Conservation (phyloP, 1,140 invertebrate species). For the Alviniconcha marisindica region DNA sequence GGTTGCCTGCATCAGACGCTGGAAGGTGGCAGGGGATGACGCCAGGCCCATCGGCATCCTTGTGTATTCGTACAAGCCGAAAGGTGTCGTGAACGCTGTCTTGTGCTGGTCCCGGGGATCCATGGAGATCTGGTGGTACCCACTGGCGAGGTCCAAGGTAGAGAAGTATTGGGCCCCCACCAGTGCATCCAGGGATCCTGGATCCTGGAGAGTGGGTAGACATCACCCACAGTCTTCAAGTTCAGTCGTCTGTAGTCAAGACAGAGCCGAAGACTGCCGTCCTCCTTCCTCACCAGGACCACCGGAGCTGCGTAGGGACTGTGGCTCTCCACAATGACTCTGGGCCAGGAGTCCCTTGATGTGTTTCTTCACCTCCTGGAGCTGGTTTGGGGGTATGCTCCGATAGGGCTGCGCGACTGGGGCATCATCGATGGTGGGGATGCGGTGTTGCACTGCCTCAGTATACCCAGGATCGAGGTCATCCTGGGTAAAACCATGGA, state of each 20-base stretch:
- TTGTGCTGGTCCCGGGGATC: constrained; percentile 63
- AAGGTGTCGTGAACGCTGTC: constrained; percentile 65
- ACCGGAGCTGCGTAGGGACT: constrained; percentile 45
- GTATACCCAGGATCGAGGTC: background rate
- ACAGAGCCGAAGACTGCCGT: constrained; percentile 44
- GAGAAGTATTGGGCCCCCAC: constrained; percentile 72
- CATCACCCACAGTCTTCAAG: constrained; percentile 65
- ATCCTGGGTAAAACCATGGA: background rate
- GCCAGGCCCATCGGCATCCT: constrained; percentile 78
- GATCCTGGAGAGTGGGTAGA: constrained; percentile 78
- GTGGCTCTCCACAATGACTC: constrained; percentile 31
- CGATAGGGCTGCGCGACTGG: background rate
- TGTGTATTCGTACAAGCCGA: constrained; percentile 44
- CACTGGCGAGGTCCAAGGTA: constrained; percentile 73
- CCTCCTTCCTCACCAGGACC: constrained; percentile 50
- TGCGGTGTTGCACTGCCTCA: background rate
- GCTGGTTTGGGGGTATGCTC: background rate
- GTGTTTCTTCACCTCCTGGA: constrained; percentile 12
- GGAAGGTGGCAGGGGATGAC: constrained; percentile 52
- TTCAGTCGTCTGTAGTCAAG: constrained; percentile 51
- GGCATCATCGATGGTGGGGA: background rate
- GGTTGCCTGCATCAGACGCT: background rate
- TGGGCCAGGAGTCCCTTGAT: constrained; percentile 28
- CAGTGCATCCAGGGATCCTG: constrained; percentile 74
- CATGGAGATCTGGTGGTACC: constrained; percentile 73